phyloP scores from a whole-genome alignment of 1,140 invertebrate genomes.

The Teleopsis dalmanni region DNA sequence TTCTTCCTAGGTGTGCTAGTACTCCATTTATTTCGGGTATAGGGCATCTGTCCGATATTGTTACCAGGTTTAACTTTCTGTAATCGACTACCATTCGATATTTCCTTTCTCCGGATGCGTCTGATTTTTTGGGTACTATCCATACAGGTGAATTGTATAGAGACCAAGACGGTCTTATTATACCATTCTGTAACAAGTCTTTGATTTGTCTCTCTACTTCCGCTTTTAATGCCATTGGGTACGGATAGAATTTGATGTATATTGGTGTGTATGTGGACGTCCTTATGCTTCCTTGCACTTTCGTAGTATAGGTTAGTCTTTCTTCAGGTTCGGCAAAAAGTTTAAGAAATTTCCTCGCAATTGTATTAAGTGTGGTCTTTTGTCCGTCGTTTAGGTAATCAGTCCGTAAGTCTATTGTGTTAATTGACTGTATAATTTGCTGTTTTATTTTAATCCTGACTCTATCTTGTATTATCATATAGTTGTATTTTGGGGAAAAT shows the following conservation, averaged over 20 bases:
- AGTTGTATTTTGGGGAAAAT: background rate
- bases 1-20: constrained; percentile 41
- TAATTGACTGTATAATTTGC: constrained; percentile 1
- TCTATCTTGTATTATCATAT: background rate
- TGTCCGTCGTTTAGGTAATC: constrained; percentile 1
- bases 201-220: constrained; percentile 27
- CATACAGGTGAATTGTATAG: constrained; percentile 21
- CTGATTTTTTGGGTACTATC: constrained; percentile 12
- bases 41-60: constrained; percentile 44
- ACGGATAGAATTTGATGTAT: constrained; percentile 19
- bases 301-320: constrained; percentile 5
- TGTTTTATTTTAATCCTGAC: background rate
- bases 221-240: constrained; percentile 17
- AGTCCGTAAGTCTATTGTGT: background rate
- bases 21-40: constrained; percentile 47
- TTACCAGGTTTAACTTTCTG: constrained; percentile 30
- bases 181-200: constrained; percentile 23
- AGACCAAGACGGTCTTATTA: constrained; percentile 25
- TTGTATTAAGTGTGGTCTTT: background rate
- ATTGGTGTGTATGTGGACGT: constrained; percentile 9
- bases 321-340: constrained; percentile 6
- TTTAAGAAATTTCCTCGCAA: constrained; percentile 1
- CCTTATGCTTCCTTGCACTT: constrained; percentile 8
- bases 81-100: constrained; percentile 35
- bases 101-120: constrained; percentile 25